Evolutionary conservation across 30 jellyfish, hydroid and myxozoan genomes (phyloP).

Genomic region (Aurelia aurita): DNA sequence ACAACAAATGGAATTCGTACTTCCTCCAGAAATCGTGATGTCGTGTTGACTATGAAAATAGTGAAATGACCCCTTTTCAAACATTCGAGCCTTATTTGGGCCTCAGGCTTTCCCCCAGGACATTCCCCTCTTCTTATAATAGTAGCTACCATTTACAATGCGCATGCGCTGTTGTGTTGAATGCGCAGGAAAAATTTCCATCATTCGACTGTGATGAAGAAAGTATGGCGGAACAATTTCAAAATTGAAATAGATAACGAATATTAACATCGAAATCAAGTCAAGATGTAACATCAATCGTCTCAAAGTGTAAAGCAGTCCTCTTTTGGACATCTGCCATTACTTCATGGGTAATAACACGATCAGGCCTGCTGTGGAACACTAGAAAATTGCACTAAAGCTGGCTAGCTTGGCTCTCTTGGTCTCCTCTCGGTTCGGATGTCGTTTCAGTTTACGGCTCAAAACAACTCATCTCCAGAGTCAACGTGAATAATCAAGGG

Average conservation of each 20-base stretch:
- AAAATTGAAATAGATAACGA: conserved; percentile 8
- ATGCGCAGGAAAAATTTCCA: conserved; percentile 78
- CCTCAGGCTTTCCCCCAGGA: background rate
- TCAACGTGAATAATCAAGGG: conserved; percentile 4
- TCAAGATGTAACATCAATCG: conserved; percentile 54
- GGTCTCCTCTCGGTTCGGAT: conserved; percentile 19
- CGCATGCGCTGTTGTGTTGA: conserved; percentile 69
- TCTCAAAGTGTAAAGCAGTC: conserved; percentile 17
- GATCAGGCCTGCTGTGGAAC: conserved; percentile 14
- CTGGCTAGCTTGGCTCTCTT: conserved; percentile 46
- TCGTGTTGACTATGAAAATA: too few relatives aligned
- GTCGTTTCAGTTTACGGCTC: conserved; percentile 51
- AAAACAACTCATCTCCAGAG: background rate
- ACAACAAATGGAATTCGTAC: too few relatives aligned
- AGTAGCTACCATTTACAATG: conserved; percentile 25
- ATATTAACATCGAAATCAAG: conserved; percentile 4
- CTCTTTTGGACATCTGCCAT: conserved; percentile 76
- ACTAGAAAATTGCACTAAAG: conserved; percentile 48
- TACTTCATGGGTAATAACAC: conserved; percentile 23
- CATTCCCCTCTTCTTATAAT: conserved; percentile 16
- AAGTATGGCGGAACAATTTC: conserved; percentile 64
- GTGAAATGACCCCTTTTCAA: too few relatives aligned
- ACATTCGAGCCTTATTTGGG: too few relatives aligned
- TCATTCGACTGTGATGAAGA: conserved; percentile 77
- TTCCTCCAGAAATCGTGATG: too few relatives aligned